Conservation (phyloP, 1,140 invertebrate genomes). For the Drosophila erecta region DNA sequence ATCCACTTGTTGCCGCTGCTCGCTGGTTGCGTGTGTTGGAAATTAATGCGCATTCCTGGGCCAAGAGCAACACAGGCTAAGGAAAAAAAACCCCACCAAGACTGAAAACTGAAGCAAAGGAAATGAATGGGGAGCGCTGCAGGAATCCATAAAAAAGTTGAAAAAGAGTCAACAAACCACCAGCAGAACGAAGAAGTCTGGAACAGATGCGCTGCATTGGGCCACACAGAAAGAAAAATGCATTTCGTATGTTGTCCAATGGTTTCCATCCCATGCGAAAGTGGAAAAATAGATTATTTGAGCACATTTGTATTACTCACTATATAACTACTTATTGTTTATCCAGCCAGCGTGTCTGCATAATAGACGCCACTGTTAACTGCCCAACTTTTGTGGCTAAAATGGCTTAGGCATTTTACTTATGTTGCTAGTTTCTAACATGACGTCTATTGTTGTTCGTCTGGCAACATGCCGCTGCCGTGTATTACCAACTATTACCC, state of each 20-base stretch:
- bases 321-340: too few relatives aligned
- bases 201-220: slow-evolving; percentile 15
- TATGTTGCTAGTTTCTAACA: slow-evolving; percentile 6
- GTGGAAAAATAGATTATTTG: not conserved
- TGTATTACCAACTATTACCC: slow-evolving; percentile 1
- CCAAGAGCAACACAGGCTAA: slow-evolving; percentile 14
- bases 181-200: not conserved
- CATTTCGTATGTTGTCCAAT: not conserved
- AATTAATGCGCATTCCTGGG: slow-evolving; percentile 51
- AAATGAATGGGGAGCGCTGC: slow-evolving; percentile 32
- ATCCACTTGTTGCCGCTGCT: slow-evolving; percentile 28
- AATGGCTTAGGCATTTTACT: not conserved
- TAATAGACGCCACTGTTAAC: not conserved
- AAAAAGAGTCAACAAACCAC: slow-evolving; percentile 5
- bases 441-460: slow-evolving; percentile 6
- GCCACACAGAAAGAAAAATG: slow-evolving; percentile 3
- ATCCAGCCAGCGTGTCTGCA: not conserved
- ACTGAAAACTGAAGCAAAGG: slow-evolving; percentile 15
- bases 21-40: slow-evolving; percentile 44
- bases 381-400: not conserved
- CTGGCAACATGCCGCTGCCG: not conserved
- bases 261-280: not conserved
- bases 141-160: slow-evolving; percentile 14
- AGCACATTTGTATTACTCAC: too few relatives aligned
- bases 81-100: slow-evolving; percentile 7